Percentiles rank a stretch among this genome's conserved stretches.
phyloP scores from a whole-genome alignment of 2,113 vertebrate species.

The Oostethus manadensis region DNA sequence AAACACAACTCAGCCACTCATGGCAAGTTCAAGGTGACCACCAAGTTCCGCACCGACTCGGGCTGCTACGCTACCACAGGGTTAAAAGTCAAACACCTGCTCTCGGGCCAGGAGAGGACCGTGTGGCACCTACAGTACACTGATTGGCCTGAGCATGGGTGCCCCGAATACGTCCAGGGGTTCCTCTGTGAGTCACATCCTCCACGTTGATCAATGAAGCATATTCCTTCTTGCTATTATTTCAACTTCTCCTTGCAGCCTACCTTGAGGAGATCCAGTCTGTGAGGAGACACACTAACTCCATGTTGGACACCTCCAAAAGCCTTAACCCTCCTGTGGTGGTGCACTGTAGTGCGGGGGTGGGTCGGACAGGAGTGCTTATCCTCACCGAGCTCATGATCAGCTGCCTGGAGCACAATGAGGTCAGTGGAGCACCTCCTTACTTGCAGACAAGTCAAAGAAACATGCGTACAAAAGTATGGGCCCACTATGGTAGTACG shows the following conservation, averaged over 20 bases:
- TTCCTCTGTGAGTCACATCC: constrained; percentile 81
- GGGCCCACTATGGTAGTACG: neutral
- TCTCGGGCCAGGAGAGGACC: constrained; percentile 67
- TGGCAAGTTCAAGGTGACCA: constrained; percentile 69
- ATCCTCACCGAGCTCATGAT: constrained; percentile 93
- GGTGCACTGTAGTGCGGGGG: constrained; percentile 89
- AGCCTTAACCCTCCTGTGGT: constrained; percentile 82
- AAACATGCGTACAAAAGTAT: neutral
- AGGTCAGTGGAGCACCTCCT: constrained; percentile 66
- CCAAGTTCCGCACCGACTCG: constrained; percentile 67
- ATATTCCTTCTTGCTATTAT: too few relatives aligned
- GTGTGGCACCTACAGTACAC: constrained; percentile 71
- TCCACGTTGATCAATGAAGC: neutral
- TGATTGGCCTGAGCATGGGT: constrained; percentile 80
- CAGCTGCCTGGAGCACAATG: constrained; percentile 89
- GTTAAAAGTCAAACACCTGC: constrained; percentile 67
- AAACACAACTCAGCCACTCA: constrained; percentile 69
- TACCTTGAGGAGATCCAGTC: constrained; percentile 95
- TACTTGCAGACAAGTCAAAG: neutral
- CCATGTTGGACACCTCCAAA: constrained; percentile 83
- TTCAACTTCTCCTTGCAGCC: constrained; percentile 60
- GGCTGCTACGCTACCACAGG: constrained; percentile 67
- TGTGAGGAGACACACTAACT: constrained; percentile 89
- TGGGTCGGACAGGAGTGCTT: constrained; percentile 87
- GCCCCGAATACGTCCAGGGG: constrained; percentile 88